Conservation (phyloP, 2,888 invertebrate genomes). For the Latrodectus elegans region DNA sequence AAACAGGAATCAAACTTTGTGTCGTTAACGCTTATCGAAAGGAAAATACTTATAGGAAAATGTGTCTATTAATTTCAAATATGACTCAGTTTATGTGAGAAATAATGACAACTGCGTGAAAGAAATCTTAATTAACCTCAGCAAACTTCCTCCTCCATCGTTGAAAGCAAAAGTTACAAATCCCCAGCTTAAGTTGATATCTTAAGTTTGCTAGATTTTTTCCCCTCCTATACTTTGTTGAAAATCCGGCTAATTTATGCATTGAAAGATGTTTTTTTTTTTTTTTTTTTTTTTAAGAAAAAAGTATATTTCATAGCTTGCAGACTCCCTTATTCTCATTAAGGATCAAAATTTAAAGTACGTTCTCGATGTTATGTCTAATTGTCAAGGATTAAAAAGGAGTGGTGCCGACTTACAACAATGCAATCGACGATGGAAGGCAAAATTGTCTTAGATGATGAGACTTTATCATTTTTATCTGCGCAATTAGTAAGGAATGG, state of each 20-base stretch:
- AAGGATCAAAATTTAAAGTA: slow-evolving; percentile 33
- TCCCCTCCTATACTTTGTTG: slow-evolving; percentile 11
- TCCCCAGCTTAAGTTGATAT: slow-evolving; percentile 2
- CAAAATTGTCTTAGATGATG: slow-evolving; percentile 41
- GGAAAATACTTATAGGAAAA: no score
- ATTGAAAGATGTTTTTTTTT: slow-evolving; percentile 13
- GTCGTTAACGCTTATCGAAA: no score
- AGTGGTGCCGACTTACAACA: slow-evolving; percentile 23
- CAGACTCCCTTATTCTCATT: slow-evolving; percentile 26
- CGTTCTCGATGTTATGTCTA: slow-evolving; percentile 50
- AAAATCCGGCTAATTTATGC: slow-evolving; percentile 31
- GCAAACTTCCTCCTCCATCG: slow-evolving; percentile 21
- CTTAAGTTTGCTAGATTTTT: slow-evolving; percentile 24
- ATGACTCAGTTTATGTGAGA: neutral
- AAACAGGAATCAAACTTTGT: no score
- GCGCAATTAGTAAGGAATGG: slow-evolving; percentile 51
- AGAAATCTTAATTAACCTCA: slow-evolving; percentile 43
- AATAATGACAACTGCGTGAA: neutral
- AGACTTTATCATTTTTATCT: slow-evolving; percentile 61
- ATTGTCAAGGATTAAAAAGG: slow-evolving; percentile 63
- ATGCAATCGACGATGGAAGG: slow-evolving; percentile 33
- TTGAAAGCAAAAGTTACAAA: slow-evolving; percentile 40
- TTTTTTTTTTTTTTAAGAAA: neutral
- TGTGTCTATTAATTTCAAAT: no score
- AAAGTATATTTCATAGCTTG: slow-evolving; percentile 7